Evolutionary conservation across 2,797 vertebrate species (phyloP), one percentile per base, ranked within the genome.

Genomic region (Denticeps clupeoides): DNA sequence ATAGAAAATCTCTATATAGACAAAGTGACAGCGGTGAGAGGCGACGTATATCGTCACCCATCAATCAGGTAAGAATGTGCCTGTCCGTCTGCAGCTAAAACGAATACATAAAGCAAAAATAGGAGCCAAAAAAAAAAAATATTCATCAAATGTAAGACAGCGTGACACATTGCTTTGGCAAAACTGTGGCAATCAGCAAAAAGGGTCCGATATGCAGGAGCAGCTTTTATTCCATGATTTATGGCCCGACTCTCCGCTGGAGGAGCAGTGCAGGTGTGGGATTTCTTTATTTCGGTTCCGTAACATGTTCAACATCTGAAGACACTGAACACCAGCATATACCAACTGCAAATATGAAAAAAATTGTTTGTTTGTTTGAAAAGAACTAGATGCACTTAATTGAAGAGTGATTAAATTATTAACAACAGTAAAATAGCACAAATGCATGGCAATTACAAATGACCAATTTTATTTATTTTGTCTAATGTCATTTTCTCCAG

Each of bases 11-110:
- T n/a, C n/a, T n/a, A n/a, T n/a, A n/a, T n/a, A n/a, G n/a, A n/a
- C n/a, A n/a, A n/a, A n/a, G n/a, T n/a, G n/a, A n/a, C n/a, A n/a
- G n/a, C n/a, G n/a, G n/a, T n/a, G n/a, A n/a, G n/a, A n/a, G n/a
- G n/a, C n/a, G n/a, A n/a, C n/a, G n/a, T n/a, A n/a, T n/a, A n/a
- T n/a, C n/a, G n/a, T n/a, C n/a, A n/a, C n/a, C n/a, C n/a, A n/a
- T n/a, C 16, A 19, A 27, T 19, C 11, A 49, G 55, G 55, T 44
- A 12, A 51, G 64, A 68, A 66, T 67, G 38, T 70, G 71, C 26
- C 28, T 2, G 48, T 47, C 9, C 55, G 67, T 64, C 47, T 58
- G 41, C 53, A 54, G 45, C 27, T 15, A 23, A 25, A 35, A 35
- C 35, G 13, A 9, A 35, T 8, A 16, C 9, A 13, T 13, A 18